Conservation (phyloP, 2,888 invertebrate species). For the Pyrocoelia pectoralis region DNA sequence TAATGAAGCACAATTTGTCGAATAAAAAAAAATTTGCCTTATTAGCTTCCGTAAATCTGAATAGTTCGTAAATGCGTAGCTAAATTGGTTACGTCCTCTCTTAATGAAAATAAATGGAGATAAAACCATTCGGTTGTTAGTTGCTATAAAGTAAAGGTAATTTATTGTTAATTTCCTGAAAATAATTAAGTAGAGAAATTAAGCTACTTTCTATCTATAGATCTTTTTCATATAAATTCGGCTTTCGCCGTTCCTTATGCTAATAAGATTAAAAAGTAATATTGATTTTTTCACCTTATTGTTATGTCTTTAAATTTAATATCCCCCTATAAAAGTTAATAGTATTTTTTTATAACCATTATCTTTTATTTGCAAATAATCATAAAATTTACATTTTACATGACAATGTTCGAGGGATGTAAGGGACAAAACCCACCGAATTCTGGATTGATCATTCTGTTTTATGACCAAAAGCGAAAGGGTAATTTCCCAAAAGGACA, state of each 20-base stretch:
- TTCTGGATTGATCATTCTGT: constrained; percentile 14
- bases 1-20: too few species aligned
- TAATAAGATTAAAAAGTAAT: background rate
- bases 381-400: constrained; percentile 13
- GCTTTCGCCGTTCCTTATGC: background rate
- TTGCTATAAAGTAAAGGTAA: constrained; percentile 11
- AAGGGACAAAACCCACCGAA: constrained; percentile 12
- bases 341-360: constrained; percentile 4
- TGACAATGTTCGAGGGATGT: constrained; percentile 10
- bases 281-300: background rate
- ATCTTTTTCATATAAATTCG: background rate
- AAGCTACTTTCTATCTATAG: background rate
- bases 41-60: background rate
- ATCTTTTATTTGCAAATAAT: constrained; percentile 9
- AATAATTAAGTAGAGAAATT: constrained; percentile 14
- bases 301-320: background rate
- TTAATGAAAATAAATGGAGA: constrained; percentile 14
- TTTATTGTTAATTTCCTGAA: constrained; percentile 18
- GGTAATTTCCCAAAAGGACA: constrained; percentile 21
- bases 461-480: constrained; percentile 19
- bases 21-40: too few species aligned
- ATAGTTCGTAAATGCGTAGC: background rate
- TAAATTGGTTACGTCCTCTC: constrained; percentile 9
- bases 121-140: background rate
- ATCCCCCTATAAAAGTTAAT: background rate